phyloP scores from a whole-genome alignment of 1,140 invertebrate genomes.

The Protaetia brevitarsis region DNA sequence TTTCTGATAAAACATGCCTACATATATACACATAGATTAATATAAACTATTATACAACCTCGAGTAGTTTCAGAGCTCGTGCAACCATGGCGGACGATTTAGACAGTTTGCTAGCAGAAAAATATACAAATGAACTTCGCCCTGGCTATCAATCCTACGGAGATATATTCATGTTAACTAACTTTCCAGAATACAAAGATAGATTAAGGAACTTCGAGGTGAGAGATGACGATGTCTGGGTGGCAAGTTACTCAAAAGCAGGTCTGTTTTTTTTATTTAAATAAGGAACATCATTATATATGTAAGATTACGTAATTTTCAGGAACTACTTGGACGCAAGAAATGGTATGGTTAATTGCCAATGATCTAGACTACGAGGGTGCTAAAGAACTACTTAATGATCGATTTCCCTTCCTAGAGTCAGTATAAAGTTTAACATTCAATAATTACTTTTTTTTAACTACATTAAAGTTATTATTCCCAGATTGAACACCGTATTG shows the following conservation, averaged over 20 bases:
- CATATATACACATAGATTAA: too few relatives aligned
- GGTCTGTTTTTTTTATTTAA: constrained; percentile 83
- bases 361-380: constrained; percentile 68
- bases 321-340: constrained; percentile 83
- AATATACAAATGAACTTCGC: not conserved
- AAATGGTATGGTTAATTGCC: constrained; percentile 73
- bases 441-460: not conserved
- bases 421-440: constrained; percentile 45
- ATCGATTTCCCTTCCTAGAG: constrained; percentile 74
- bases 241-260: constrained; percentile 78
- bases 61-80: too few relatives aligned
- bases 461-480: not conserved
- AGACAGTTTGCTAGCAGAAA: not conserved
- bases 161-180: not conserved
- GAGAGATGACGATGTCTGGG: constrained; percentile 71
- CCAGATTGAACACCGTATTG: not conserved
- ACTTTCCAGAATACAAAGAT: not conserved
- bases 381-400: constrained; percentile 55
- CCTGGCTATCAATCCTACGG: not conserved
- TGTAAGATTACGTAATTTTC: not conserved
- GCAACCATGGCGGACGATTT: not conserved
- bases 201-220: constrained; percentile 43
- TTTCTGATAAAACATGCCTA: too few relatives aligned
- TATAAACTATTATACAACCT: too few relatives aligned
- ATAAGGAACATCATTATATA: constrained; percentile 73